Evolutionary conservation across 1,140 invertebrate genomes (phyloP), one percentile per base, ranked within the genome.

Genomic region (Goniozus legneri): DNA sequence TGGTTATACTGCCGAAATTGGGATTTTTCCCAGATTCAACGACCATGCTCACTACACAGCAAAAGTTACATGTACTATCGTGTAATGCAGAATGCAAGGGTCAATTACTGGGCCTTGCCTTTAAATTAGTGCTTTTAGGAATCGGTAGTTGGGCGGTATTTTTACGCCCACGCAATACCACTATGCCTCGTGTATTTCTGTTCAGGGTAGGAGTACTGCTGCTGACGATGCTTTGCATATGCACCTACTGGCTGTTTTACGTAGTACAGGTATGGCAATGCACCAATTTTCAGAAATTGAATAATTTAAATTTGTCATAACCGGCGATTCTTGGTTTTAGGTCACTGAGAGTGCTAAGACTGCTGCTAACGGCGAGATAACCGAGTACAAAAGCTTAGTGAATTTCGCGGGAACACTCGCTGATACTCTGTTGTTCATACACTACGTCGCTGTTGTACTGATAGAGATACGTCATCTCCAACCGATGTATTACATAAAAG

Each of bases 181-280:
- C 89, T n/a, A 84, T 98, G 80, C 96, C 96, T 4, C 79, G 95
- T 52, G 88, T 98, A 59, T 95, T 93, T 75, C 79, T 97, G 30
- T 94, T 95, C 65, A 82, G 93, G 60, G 87, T 92, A 1, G 82
- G 92, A 53, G 86, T 97, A 15, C 76, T 97, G 36, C 80, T 93
- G 10, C 81, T 98, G 24, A 84, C 96, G n/a, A 84, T 94, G 37
- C 81, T 98, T 8, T 91, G 95, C 67, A 92, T 88, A 44, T 95
- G 97, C 77, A 87, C 93, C 12, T 97, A 94, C 76, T 99, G 96
- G 95, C 77, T 98, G 0, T 98, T 98, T 72, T 99, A 97, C 67
- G 86, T 92, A 58, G 92, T 95, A 33, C 87, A 88, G 73, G 76
- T 87, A 62, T 65, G 58, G 56, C 66, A 47, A 45, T 4, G 4